A percentile compares a stretch with the other conserved stretches of the same genome.
phyloP scores from a whole-genome alignment of 2,113 vertebrate species.

The Phaethornis superciliosus region DNA sequence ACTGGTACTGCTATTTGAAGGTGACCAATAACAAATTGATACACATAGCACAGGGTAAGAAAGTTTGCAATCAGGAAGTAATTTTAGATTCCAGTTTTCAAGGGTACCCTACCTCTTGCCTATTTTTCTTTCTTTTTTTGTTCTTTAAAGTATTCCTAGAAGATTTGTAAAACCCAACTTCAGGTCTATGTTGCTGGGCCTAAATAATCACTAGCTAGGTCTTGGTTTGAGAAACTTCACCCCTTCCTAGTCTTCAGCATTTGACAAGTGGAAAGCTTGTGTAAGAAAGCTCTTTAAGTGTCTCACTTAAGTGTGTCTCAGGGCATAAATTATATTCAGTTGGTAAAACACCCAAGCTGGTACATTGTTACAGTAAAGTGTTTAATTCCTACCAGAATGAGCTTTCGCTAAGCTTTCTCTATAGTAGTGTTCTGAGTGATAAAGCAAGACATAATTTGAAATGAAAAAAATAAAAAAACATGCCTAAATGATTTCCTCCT shows the following conservation, averaged over 20 bases:
- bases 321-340: neutral
- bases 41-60: neutral
- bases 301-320: neutral
- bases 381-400: neutral
- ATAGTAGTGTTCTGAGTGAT: neutral
- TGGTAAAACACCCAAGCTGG: neutral
- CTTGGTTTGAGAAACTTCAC: neutral
- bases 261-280: neutral
- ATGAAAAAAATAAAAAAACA: neutral
- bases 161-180: neutral
- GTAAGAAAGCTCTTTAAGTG: neutral
- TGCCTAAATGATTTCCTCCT: conserved; percentile 26
- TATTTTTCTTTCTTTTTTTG: neutral
- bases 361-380: neutral
- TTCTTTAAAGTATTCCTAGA: neutral
- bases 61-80: neutral
- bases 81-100: neutral
- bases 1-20: neutral
- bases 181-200: neutral
- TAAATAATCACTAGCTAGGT: neutral
- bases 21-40: neutral
- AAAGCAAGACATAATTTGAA: conserved; percentile 9
- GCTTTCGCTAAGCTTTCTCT: neutral
- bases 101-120: neutral
- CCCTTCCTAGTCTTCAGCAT: neutral